A percentile compares a stretch with the other conserved stretches of the same genome.
These are phyloP conservation scores for Cryptotis parvus DNA, from an alignment of 2,113 vertebrate genomes.

Conservation along the genomic window DNA sequence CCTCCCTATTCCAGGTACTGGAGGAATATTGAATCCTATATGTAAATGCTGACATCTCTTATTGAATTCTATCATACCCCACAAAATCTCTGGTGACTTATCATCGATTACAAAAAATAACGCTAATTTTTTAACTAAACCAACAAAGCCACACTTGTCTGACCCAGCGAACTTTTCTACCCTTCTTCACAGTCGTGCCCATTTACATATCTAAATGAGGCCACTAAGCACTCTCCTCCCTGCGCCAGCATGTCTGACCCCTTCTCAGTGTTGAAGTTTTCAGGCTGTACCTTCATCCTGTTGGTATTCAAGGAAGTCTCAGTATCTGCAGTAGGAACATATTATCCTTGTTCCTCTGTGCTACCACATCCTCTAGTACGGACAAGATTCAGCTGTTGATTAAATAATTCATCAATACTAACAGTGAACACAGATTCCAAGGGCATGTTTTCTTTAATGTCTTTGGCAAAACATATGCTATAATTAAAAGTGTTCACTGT, in stretches of 20 bases:
- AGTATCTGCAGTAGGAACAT: background rate
- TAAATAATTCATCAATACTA: background rate
- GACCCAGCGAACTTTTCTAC: background rate
- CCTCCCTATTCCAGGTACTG: background rate
- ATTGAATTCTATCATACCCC: background rate
- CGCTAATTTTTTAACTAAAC: background rate
- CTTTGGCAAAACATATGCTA: background rate
- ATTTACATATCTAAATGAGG: background rate
- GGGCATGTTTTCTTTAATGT: background rate
- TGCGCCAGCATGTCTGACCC: background rate
- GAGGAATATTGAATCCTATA: background rate
- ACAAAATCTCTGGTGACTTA: background rate
- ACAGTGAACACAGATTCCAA: background rate
- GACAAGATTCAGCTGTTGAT: background rate
- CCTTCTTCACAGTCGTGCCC: background rate
- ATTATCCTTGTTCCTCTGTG: background rate
- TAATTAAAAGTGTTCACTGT: slow-evolving; percentile 1
- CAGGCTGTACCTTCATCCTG: background rate
- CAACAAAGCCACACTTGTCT: background rate
- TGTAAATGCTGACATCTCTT: background rate
- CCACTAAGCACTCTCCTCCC: background rate
- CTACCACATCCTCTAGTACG: background rate
- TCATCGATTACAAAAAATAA: background rate
- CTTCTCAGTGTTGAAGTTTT: background rate
- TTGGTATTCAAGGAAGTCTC: background rate